These are phyloP conservation scores for Sabatieria punctata DNA, from an alignment of 2,888 invertebrate genomes.

Conservation along the genomic window DNA sequence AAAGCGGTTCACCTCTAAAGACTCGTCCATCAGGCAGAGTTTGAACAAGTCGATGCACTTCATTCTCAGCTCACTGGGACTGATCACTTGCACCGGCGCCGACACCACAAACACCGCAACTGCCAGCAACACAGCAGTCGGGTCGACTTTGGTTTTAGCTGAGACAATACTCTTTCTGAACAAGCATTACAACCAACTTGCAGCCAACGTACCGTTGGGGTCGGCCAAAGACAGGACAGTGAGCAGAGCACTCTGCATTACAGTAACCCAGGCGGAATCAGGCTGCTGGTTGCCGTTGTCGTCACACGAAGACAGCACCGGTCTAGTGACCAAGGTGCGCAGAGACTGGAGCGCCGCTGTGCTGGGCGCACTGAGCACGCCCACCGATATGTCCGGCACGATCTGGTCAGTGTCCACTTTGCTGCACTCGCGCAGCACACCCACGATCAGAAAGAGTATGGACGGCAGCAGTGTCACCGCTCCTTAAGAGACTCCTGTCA, in stretches of 20 bases:
- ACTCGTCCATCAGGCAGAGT: constrained; percentile 9
- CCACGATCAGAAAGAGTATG: constrained; percentile 70
- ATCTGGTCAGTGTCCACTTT: constrained; percentile 39
- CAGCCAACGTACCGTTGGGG: neutral
- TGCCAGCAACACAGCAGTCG: constrained; percentile 66
- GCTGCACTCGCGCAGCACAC: constrained; percentile 63
- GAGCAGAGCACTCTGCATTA: constrained; percentile 70
- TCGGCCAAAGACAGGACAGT: constrained; percentile 67
- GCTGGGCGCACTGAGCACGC: constrained; percentile 33
- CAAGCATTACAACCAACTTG: too few species aligned
- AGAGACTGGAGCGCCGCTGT: constrained; percentile 50
- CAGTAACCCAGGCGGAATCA: constrained; percentile 49
- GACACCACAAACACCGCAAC: constrained; percentile 72
- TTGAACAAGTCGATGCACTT: constrained; percentile 49
- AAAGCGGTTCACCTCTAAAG: neutral
- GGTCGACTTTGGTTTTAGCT: constrained; percentile 41
- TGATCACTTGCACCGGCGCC: constrained; percentile 54
- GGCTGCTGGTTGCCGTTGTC: neutral
- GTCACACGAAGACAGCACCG: neutral
- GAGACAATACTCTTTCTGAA: constrained; percentile 1
- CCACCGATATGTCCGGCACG: constrained; percentile 52
- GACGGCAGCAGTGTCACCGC: constrained; percentile 74
- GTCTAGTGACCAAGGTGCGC: constrained; percentile 11
- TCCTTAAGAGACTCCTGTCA: constrained; percentile 46
- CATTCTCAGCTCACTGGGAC: constrained; percentile 63